phyloP scores from a whole-genome alignment of 2,797 vertebrate genomes.

The Mormyrus hasselquistii region DNA sequence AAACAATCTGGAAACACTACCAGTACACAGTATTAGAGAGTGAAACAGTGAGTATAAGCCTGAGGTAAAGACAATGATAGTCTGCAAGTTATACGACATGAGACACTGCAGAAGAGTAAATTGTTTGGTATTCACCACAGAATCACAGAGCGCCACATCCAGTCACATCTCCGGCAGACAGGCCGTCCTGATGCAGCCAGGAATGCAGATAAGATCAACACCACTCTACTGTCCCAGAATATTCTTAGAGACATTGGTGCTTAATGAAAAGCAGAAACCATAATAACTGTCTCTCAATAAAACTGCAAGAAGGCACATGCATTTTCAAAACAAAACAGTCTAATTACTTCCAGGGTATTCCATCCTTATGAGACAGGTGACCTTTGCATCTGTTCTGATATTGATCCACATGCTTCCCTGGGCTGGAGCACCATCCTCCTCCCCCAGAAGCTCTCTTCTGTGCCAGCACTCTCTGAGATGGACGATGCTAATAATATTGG shows the following conservation, averaged over 20 bases:
- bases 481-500: not conserved
- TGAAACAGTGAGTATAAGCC: not conserved
- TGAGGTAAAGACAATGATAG: not conserved
- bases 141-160: constrained; percentile 8
- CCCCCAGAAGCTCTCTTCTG: not conserved
- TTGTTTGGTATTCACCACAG: constrained; percentile 24
- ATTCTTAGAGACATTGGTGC: not conserved
- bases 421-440: not conserved
- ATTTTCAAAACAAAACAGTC: not conserved
- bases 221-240: constrained; percentile 4
- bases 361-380: not conserved
- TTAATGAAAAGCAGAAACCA: not conserved
- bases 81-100: not conserved
- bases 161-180: constrained; percentile 20
- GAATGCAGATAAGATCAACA: not conserved
- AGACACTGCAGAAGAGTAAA: not conserved
- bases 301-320: not conserved
- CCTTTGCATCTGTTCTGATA: not conserved
- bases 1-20: not conserved
- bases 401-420: not conserved
- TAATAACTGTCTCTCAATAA: not conserved
- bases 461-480: not conserved
- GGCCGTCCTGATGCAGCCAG: not conserved
- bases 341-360: not conserved
- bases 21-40: not conserved